Conservation (phyloP, 53 echinoderm and acorn worm species). For the Antedon mediterranea region DNA sequence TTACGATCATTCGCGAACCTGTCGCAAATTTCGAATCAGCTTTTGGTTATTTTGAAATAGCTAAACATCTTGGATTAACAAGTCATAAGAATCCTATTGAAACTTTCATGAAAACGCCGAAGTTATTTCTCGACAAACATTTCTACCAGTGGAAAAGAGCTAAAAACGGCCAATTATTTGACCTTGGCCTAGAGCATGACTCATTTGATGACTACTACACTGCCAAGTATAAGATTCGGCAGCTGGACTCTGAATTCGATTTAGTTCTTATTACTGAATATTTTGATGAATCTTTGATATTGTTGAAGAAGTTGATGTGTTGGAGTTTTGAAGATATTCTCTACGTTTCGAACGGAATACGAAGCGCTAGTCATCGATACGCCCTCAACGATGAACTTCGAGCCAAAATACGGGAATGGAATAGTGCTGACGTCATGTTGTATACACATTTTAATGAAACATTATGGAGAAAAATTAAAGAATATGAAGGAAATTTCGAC, state of each 20-base stretch:
- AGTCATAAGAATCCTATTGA: neutral
- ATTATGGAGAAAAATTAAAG: conserved; percentile 1
- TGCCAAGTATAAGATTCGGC: neutral
- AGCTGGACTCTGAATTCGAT: neutral
- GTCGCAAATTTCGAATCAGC: neutral
- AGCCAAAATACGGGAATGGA: neutral
- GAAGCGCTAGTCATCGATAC: neutral
- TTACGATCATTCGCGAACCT: neutral
- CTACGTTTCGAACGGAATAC: neutral
- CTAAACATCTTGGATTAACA: neutral
- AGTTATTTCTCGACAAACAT: neutral
- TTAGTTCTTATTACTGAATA: conserved; percentile 2
- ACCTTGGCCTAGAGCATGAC: neutral
- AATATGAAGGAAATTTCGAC: neutral
- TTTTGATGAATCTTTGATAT: conserved; percentile 1
- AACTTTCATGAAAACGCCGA: neutral
- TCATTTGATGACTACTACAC: neutral
- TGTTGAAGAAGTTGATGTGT: neutral
- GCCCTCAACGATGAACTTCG: neutral
- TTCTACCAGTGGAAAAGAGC: neutral
- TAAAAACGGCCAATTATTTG: neutral
- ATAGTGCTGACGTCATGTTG: neutral
- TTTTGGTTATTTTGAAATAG: neutral
- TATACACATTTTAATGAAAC: conserved; percentile 1
- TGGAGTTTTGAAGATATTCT: neutral